Conservation (phyloP, 2,888 invertebrate genomes). For the Cheilosia impressa region DNA sequence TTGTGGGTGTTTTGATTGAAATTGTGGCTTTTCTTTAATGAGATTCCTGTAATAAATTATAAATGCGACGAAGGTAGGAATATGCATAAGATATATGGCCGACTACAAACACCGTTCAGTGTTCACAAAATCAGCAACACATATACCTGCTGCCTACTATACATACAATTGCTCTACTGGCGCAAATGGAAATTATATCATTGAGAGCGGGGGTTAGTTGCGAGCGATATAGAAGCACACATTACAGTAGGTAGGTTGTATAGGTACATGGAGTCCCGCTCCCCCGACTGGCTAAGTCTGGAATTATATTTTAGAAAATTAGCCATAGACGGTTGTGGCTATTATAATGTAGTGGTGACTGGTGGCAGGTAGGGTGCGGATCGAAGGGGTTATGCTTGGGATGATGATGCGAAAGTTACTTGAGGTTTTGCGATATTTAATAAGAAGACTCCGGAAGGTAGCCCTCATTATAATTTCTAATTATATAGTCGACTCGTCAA, state of each 20-base stretch:
- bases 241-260: too few relatives aligned
- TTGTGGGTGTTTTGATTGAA: slow-evolving; percentile 76
- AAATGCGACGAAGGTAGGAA: slow-evolving; percentile 76
- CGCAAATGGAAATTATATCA: slow-evolving; percentile 69
- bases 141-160: slow-evolving; percentile 1
- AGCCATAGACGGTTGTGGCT: slow-evolving; percentile 69
- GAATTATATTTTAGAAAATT: slow-evolving; percentile 74
- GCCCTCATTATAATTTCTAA: slow-evolving; percentile 76
- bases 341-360: slow-evolving; percentile 48
- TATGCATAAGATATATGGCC: slow-evolving; percentile 74
- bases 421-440: slow-evolving; percentile 58
- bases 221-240: slow-evolving; percentile 19
- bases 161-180: slow-evolving; percentile 55
- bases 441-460: slow-evolving; percentile 57
- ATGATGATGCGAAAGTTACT: slow-evolving; percentile 49
- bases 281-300: slow-evolving; percentile 61
- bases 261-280: not conserved
- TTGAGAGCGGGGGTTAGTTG: slow-evolving; percentile 45
- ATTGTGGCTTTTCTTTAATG: slow-evolving; percentile 77
- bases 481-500: slow-evolving; percentile 63
- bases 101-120: slow-evolving; percentile 62
- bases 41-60: slow-evolving; percentile 77
- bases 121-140: slow-evolving; percentile 47
- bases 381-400: slow-evolving; percentile 10
- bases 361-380: slow-evolving; percentile 16